Evolutionary conservation across 92 coral and sea anemone species (phyloP).

Genomic region (Porites evermanni): DNA sequence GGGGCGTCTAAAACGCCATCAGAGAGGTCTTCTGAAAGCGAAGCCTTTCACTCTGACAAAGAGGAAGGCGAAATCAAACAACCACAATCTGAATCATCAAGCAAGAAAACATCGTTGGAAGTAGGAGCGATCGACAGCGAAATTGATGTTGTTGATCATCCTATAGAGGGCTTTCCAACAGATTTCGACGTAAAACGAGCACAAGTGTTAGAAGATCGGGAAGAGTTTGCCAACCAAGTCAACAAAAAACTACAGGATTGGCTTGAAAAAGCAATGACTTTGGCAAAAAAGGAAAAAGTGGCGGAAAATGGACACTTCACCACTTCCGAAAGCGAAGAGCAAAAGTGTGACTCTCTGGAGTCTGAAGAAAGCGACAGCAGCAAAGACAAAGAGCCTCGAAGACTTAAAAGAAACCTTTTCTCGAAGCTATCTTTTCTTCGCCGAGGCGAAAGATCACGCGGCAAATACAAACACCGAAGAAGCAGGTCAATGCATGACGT

Average conservation of each 20-base stretch:
- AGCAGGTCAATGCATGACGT: conserved; percentile 68
- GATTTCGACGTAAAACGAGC: conserved; percentile 23
- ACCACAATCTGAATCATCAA: conserved; percentile 32
- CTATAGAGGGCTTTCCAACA: neutral
- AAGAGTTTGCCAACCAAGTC: conserved; percentile 66
- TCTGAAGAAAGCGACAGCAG: conserved; percentile 35
- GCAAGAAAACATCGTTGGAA: conserved; percentile 50
- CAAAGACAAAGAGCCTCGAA: conserved; percentile 15
- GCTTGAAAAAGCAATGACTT: conserved; percentile 62
- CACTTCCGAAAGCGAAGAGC: conserved; percentile 50
- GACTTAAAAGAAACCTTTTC: conserved; percentile 27
- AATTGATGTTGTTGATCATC: conserved; percentile 37
- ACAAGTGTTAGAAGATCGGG: conserved; percentile 39
- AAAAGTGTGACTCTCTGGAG: conserved; percentile 11
- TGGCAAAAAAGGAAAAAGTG: conserved; percentile 57
- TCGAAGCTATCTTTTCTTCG: conserved; percentile 35
- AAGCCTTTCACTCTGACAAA: conserved; percentile 50
- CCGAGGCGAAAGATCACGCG: conserved; percentile 17
- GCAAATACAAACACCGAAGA: conserved; percentile 32
- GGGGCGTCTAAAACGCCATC: conserved; percentile 45
- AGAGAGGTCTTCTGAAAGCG: conserved; percentile 58
- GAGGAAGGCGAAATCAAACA: conserved; percentile 54
- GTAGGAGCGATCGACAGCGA: conserved; percentile 37
- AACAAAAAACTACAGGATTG: conserved; percentile 63
- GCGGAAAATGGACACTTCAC: neutral